Evolutionary conservation across 1,140 invertebrate genomes (phyloP).

Genomic region (Neodiprion virginianus): DNA sequence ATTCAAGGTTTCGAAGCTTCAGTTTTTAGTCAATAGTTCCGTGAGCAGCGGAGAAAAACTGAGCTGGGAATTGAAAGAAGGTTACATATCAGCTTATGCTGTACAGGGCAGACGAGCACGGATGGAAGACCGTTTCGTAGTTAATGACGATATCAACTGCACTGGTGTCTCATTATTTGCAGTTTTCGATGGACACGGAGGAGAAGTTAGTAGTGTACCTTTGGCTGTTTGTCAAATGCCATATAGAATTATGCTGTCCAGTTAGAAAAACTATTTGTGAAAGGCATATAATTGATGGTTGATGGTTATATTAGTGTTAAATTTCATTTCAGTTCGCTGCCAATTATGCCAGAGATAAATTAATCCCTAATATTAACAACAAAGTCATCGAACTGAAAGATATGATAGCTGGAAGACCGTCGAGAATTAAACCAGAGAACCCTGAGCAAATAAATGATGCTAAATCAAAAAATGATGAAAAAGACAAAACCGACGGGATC

Average conservation of each 20-base stretch:
- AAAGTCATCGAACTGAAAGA: constrained; percentile 77
- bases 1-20: constrained; percentile 50
- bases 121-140: constrained; percentile 90
- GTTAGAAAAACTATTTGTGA: too few species aligned
- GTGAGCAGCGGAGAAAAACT: constrained; percentile 64
- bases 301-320: background rate
- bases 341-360: constrained; percentile 84
- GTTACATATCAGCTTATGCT: constrained; percentile 83
- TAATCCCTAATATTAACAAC: constrained; percentile 78
- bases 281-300: too few species aligned
- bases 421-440: constrained; percentile 31
- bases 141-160: constrained; percentile 65
- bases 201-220: constrained; percentile 68
- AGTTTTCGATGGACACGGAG: constrained; percentile 95
- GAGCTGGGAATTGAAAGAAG: constrained; percentile 80
- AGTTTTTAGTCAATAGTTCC: constrained; percentile 54
- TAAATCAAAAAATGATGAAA: constrained; percentile 52
- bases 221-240: constrained; percentile 9
- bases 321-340: constrained; percentile 77
- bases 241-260: background rate
- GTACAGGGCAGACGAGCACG: constrained; percentile 85
- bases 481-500: constrained; percentile 55
- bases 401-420: constrained; percentile 67
- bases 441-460: constrained; percentile 52
- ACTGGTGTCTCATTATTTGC: constrained; percentile 82